A percentile compares a stretch with the other conserved stretches of the same genome.
These are phyloP conservation scores for Selene dorsalis DNA, from an alignment of 2,797 vertebrate genomes.

Conservation along the genomic window DNA sequence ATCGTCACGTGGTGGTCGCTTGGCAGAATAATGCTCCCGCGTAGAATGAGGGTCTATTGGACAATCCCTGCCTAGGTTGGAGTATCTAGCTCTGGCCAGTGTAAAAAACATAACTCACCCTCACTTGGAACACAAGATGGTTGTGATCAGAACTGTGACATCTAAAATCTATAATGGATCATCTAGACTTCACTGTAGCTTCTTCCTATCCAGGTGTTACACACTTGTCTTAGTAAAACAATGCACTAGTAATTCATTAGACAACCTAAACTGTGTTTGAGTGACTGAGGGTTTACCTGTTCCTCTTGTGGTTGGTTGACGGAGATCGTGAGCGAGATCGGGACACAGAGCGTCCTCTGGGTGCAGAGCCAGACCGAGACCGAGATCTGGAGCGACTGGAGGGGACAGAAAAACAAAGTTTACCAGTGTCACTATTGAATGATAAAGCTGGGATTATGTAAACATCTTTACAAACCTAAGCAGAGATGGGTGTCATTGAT, in stretches of 20 bases:
- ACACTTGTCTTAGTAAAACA: slow-evolving; percentile 18
- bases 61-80: slow-evolving; percentile 45
- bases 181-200: slow-evolving; percentile 30
- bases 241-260: slow-evolving; percentile 42
- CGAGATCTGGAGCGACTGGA: slow-evolving; percentile 82
- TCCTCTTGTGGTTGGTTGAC: slow-evolving; percentile 83
- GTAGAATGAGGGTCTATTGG: slow-evolving; percentile 42
- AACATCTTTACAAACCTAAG: slow-evolving; percentile 1
- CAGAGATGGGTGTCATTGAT: neutral
- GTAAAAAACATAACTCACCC: slow-evolving; percentile 53
- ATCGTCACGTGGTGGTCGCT: slow-evolving; percentile 16
- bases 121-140: slow-evolving; percentile 40
- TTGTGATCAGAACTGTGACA: slow-evolving; percentile 22
- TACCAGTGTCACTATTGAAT: neutral
- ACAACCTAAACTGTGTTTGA: slow-evolving; percentile 40
- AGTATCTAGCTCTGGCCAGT: slow-evolving; percentile 54
- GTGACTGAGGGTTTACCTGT: slow-evolving; percentile 77
- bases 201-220: slow-evolving; percentile 11
- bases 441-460: neutral
- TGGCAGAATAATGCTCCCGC: slow-evolving; percentile 36
- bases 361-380: slow-evolving; percentile 80
- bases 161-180: slow-evolving; percentile 18
- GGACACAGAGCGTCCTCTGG: slow-evolving; percentile 78
- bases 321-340: slow-evolving; percentile 84
- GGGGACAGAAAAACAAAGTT: neutral